Percentiles rank a stretch among this genome's conserved stretches.
Evolutionary conservation across 1,140 invertebrate genomes (phyloP).

Genomic region (Dendrolimus punctatus): DNA sequence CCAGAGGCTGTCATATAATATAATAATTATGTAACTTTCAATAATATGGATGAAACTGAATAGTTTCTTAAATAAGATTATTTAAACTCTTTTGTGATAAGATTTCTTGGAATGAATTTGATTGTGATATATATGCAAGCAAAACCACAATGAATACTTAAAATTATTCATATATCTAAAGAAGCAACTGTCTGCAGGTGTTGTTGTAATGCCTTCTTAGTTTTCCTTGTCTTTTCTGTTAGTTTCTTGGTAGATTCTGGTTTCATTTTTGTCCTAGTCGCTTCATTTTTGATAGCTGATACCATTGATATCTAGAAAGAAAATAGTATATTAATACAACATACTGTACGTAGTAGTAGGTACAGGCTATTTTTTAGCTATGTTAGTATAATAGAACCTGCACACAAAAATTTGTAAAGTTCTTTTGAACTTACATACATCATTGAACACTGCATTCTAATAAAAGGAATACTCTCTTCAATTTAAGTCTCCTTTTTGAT

Average conservation of each 20-base stretch:
- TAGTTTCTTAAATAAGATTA: too few relatives aligned
- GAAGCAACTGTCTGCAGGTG: constrained; percentile 56
- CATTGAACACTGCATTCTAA: too few relatives aligned
- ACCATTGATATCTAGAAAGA: constrained; percentile 37
- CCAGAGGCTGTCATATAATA: too few relatives aligned
- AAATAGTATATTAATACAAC: neutral
- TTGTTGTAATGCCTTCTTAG: constrained; percentile 44
- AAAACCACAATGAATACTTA: neutral
- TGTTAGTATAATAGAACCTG: too few relatives aligned
- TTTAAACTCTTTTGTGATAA: too few relatives aligned
- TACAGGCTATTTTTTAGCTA: neutral
- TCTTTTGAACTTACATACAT: too few relatives aligned
- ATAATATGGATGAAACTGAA: too few relatives aligned
- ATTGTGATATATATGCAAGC: neutral
- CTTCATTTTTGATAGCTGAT: constrained; percentile 40
- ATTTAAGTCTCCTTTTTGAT: too few relatives aligned
- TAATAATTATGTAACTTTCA: too few relatives aligned
- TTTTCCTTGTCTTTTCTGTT: constrained; percentile 44
- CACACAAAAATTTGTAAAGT: too few relatives aligned
- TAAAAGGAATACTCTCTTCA: too few relatives aligned
- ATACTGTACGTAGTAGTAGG: neutral
- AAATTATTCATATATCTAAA: constrained; percentile 16
- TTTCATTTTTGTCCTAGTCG: constrained; percentile 22
- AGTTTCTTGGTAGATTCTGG: constrained; percentile 21
- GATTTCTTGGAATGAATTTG: too few relatives aligned